These are phyloP conservation scores for Pterocles orientalis DNA, from an alignment of 2,113 vertebrate genomes.

Conservation along the genomic window DNA sequence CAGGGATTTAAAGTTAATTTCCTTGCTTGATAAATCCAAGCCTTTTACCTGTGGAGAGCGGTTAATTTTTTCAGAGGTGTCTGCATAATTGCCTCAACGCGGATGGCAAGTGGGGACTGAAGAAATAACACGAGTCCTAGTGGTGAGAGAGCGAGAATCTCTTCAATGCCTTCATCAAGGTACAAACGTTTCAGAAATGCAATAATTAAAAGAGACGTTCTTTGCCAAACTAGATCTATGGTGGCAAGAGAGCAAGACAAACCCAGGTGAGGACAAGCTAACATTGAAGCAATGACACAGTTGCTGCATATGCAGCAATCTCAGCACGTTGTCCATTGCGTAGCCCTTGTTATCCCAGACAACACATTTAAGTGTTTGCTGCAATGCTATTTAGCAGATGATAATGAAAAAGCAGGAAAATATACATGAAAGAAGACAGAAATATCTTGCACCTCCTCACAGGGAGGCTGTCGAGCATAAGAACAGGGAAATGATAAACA, in stretches of 20 bases:
- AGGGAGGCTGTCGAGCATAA: neutral
- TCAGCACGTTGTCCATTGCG: neutral
- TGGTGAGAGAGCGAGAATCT: neutral
- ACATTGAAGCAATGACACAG: conserved; percentile 2
- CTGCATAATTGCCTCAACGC: neutral
- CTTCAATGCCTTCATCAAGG: neutral
- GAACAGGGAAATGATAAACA: neutral
- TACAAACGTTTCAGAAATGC: neutral
- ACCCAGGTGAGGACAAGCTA: neutral
- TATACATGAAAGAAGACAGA: neutral
- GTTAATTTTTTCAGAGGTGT: neutral
- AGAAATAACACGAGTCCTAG: neutral
- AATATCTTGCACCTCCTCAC: neutral
- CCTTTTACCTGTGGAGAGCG: neutral
- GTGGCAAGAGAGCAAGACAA: neutral
- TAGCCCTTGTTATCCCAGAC: neutral
- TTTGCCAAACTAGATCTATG: neutral
- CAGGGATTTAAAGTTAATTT: neutral
- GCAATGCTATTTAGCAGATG: neutral
- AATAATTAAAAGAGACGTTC: neutral
- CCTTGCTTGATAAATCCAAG: neutral
- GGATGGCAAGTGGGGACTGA: neutral
- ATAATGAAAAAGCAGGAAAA: conserved; percentile 20
- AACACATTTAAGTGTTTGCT: neutral
- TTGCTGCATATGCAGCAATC: neutral